Base-by-base conservation (phyloP, 2,113 vertebrate genomes). In the Geothlypis trichas region DNA sequence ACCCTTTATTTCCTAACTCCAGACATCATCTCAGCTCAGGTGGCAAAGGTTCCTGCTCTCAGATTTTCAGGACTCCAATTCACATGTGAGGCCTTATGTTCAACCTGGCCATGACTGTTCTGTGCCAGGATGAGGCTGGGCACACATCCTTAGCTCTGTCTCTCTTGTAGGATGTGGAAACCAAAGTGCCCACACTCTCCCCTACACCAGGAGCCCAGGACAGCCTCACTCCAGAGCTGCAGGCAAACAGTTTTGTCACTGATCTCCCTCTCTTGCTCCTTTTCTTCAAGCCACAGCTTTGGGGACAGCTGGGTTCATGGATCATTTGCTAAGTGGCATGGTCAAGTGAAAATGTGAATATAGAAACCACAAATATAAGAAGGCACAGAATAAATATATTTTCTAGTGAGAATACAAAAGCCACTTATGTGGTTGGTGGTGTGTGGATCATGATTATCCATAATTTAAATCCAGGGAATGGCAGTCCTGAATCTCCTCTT, bases 111-210 rank as follows among this genome's bases (percentile, higher is more conserved):
- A 37, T 17, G n/a, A 35, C 33, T 19, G 11, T 55, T 42, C 62
- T 37, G 35, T 73, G 73, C 27, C 28, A 33, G 23, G 21, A 52
- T 41, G 20, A 74, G 81, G 49, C 16, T 0, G 0, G 10, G 27
- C 46, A 37, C 0, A 2, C 6, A 2, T 79, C 28, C n/a, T 61
- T 12, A 24, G 1, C 7, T 26, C 9, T 11, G 12, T 27, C 22
- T 69, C 11, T 3, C 28, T 62, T 47, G 46, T n/a, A 61, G 19
- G 13, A 23, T 16, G 15, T 7, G 4, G 57, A 86, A 69, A 47
- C 13, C n/a, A 7, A 76, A 83, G 49, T 21, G 10, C 26, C 51
- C 24, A 31, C 54, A 12, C n/a, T 55, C 8, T 15, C 41, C 47
- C 12, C 35, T 6, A 8, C 63, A 78, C 15, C 33, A n/a, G 13